Percentiles rank a stretch among this genome's conserved stretches.
Evolutionary conservation across 2,113 vertebrate species (phyloP).

Genomic region (Hippopotamus amphibius): DNA sequence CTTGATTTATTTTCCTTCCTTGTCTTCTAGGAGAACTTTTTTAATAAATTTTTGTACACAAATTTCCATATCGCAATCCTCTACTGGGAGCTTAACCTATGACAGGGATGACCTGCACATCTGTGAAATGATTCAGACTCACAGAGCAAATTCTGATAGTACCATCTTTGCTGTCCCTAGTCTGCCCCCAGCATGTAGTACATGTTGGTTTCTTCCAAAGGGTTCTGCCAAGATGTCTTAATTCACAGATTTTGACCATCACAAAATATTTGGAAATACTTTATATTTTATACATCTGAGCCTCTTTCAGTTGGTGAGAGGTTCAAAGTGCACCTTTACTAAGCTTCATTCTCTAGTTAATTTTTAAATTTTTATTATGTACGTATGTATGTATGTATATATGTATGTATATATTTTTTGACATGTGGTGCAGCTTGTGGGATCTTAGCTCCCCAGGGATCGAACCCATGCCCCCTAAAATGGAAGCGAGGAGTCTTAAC

Average conservation of each 20-base stretch:
- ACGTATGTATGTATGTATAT: too few species aligned
- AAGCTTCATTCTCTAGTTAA: background rate
- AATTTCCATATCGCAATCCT: background rate
- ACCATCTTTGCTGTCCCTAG: background rate
- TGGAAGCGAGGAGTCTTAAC: background rate
- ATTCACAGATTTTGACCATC: background rate
- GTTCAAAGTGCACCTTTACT: background rate
- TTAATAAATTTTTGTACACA: background rate
- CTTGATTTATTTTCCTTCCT: background rate
- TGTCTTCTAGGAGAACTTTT: background rate
- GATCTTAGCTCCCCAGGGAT: background rate
- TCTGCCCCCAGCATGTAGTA: background rate
- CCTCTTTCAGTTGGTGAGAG: background rate
- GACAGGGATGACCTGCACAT: background rate
- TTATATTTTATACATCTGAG: background rate
- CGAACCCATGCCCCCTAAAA: background rate
- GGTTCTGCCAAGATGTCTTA: background rate
- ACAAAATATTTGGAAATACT: conserved; percentile 23
- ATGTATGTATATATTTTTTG: background rate
- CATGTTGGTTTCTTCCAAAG: background rate
- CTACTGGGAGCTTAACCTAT: background rate
- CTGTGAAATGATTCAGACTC: background rate
- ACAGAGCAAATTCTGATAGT: background rate
- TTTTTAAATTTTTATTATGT: background rate
- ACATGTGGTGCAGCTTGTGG: background rate